Base-by-base conservation (phyloP, 2,888 invertebrate species). In the Liopterus haemorrhoidalis region DNA sequence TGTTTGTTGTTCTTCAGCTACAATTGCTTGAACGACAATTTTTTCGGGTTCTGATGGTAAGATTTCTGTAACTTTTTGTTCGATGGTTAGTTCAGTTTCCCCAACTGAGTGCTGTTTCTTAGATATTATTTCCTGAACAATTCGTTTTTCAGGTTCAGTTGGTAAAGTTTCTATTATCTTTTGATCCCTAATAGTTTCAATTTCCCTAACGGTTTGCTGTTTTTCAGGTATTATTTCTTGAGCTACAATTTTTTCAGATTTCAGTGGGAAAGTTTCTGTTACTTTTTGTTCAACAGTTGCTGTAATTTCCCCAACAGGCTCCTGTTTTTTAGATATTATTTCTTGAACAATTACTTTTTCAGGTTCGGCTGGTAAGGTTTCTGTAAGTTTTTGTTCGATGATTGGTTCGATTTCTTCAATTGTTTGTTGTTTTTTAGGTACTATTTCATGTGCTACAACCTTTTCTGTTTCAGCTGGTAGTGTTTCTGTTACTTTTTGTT, bases 191-290 rank as follows among this genome's bases (percentile, higher is more conserved):
- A 16, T 11, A 20, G 4, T 18, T 35, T 35, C 31, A 2, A 5
- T 36, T 14, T 21, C 4, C 27, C 41, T 39, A 6, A 20, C n/a
- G 27, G 18, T 12, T 15, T 21, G 21, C 22, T 37, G 19, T 9
- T 21, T 12, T 18, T 9, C 8, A 8, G 9, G 2, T 21, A 46
- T 5, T 31, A 33, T 12, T 32, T 42, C 28, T 12, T 20, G 30
- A 8, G n/a, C 6, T 28, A 18, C 6, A 4, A 14, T 12, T 14
- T 31, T 11, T 6, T 31, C 31, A n/a, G 6, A 6, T n/a, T n/a
- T n/a, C n/a, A n/a, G n/a, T n/a, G n/a, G n/a, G n/a, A n/a, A n/a
- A n/a, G n/a, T n/a, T n/a, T n/a, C n/a, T n/a, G n/a, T n/a, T n/a
- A n/a, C n/a, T n/a, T n/a, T n/a, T 35, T 19, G 12, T 35, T 4